These are phyloP conservation scores for Anolis carolinensis DNA, from an alignment of 2,113 vertebrate genomes.

Conservation along the genomic window DNA sequence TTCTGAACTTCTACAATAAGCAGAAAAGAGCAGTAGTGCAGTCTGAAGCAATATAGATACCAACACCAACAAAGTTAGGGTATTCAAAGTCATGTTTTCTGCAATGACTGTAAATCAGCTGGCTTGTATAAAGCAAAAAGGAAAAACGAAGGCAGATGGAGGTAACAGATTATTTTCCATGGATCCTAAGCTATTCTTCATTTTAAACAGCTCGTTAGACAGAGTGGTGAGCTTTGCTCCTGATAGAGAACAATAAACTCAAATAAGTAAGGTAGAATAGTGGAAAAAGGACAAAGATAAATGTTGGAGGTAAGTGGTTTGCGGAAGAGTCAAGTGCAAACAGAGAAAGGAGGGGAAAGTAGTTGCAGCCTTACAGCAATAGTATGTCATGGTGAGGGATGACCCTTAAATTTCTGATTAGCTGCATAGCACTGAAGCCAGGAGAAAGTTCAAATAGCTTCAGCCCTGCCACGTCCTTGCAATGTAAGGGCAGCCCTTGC, in stretches of 20 bases:
- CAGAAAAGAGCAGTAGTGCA: background rate
- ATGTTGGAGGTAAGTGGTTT: constrained; percentile 34
- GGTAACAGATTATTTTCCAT: constrained; percentile 66
- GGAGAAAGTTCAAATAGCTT: constrained; percentile 48
- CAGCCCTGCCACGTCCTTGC: background rate
- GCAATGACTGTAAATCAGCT: constrained; percentile 3
- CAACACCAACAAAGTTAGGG: constrained; percentile 19
- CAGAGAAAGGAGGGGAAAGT: background rate
- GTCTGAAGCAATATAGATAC: constrained; percentile 25
- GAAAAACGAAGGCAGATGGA: constrained; percentile 62
- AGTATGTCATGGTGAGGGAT: constrained; percentile 13
- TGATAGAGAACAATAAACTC: constrained; percentile 53
- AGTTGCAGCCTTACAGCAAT: constrained; percentile 28
- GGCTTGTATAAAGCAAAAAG: constrained; percentile 34
- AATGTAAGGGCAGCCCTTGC: constrained; percentile 47
- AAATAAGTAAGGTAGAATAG: constrained; percentile 13
- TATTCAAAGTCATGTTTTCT: constrained; percentile 46
- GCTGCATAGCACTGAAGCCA: constrained; percentile 29
- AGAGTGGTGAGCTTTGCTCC: constrained; percentile 71
- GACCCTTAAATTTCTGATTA: constrained; percentile 11
- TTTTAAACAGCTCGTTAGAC: constrained; percentile 81
- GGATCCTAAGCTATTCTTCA: constrained; percentile 73
- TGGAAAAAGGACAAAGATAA: constrained; percentile 33
- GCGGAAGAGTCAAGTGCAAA: constrained; percentile 20
- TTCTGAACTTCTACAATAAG: background rate